These are phyloP conservation scores for Prenolepis imparis DNA, from an alignment of 2,888 invertebrate genomes.

Conservation along the genomic window DNA sequence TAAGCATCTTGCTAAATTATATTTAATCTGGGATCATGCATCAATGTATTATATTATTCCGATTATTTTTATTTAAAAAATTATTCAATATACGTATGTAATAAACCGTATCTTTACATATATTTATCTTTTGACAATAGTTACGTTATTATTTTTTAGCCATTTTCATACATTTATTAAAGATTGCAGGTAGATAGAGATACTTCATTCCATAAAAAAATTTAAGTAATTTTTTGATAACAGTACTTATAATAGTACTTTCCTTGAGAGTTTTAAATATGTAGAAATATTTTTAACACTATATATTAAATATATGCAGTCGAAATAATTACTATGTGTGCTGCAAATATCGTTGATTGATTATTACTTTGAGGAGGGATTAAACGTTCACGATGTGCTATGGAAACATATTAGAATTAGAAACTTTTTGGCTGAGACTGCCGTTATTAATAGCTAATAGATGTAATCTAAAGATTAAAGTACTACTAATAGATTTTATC, in stretches of 20 bases:
- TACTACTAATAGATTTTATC: not conserved
- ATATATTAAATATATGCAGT: not conserved
- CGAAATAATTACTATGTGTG: not conserved
- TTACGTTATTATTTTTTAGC: conserved; percentile 8
- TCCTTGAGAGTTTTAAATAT: not conserved
- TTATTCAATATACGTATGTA: conserved; percentile 3
- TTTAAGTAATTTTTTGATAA: not conserved
- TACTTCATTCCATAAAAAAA: not conserved
- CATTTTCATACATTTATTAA: conserved; percentile 35
- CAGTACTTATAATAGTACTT: conserved; percentile 4
- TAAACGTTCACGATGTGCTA: not conserved
- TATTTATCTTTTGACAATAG: not conserved
- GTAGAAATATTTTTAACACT: not conserved
- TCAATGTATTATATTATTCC: not conserved
- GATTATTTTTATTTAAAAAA: not conserved
- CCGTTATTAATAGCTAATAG: not conserved
- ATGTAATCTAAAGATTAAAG: no score
- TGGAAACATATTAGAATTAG: conserved; percentile 1
- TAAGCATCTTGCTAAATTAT: conserved; percentile 7
- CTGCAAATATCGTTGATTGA: conserved; percentile 9
- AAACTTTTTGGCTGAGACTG: conserved; percentile 5
- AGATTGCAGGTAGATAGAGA: not conserved
- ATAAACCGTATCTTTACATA: not conserved
- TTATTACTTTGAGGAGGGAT: not conserved
- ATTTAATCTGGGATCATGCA: not conserved